phyloP scores from a whole-genome alignment of 2,888 invertebrate species.

The Quadriops clusia region DNA sequence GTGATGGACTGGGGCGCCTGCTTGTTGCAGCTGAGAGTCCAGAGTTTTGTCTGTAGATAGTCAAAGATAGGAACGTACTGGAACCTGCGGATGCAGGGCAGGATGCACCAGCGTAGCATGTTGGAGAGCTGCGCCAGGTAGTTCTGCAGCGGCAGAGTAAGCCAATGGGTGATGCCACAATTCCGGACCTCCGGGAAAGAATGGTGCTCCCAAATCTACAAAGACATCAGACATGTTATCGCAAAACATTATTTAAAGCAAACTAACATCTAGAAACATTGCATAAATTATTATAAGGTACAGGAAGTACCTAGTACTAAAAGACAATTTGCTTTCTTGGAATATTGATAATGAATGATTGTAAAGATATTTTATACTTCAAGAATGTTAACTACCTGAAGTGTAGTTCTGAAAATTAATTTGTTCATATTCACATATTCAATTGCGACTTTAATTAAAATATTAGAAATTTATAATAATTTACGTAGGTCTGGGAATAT shows the following conservation, averaged over 20 bases:
- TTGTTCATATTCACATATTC: too few species aligned
- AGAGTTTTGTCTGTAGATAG: conserved; percentile 79
- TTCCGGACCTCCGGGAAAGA: conserved; percentile 91
- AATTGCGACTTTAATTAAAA: too few species aligned
- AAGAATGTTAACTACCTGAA: too few species aligned
- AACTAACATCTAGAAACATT: conserved; percentile 5
- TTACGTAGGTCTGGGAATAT: too few species aligned
- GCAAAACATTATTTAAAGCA: too few species aligned
- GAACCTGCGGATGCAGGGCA: conserved; percentile 95
- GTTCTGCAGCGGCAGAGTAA: conserved; percentile 64
- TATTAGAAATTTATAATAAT: too few species aligned
- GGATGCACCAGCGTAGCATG: conserved; percentile 89
- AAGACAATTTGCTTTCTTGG: too few species aligned
- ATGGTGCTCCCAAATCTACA: conserved; percentile 84
- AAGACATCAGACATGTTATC: background rate
- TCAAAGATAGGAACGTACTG: conserved; percentile 95
- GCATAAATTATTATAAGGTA: too few species aligned
- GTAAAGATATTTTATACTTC: too few species aligned
- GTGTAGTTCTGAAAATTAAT: too few species aligned
- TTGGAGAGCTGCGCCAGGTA: conserved; percentile 70
- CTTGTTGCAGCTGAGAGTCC: conserved; percentile 42
- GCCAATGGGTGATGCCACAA: conserved; percentile 89
- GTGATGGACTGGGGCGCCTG: conserved; percentile 44
- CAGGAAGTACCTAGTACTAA: too few species aligned
- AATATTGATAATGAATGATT: too few species aligned